Evolutionary conservation across 2,113 vertebrate species (phyloP).

Genomic region (Nesoenas mayeri): DNA sequence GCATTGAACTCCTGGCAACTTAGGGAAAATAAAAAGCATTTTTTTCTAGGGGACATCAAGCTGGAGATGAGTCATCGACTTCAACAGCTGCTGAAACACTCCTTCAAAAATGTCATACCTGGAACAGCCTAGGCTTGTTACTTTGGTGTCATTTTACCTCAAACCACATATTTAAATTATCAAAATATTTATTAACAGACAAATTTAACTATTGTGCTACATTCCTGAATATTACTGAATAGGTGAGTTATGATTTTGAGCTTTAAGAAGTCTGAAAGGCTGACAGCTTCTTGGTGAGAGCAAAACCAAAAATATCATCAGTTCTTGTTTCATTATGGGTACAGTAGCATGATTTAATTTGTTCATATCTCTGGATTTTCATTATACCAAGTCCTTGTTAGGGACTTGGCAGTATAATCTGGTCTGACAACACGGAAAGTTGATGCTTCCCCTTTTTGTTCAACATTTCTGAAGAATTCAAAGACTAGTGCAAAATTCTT

Average conservation of each 20-base stretch:
- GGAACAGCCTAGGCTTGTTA: neutral
- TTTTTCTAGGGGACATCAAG: neutral
- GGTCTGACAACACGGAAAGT: neutral
- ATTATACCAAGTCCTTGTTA: neutral
- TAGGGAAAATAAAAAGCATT: neutral
- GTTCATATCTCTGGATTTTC: neutral
- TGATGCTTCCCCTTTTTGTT: neutral
- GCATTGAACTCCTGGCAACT: neutral
- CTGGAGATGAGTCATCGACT: neutral
- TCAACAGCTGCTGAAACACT: neutral
- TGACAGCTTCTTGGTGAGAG: constrained; percentile 33
- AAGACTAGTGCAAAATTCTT: neutral
- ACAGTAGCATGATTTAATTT: neutral
- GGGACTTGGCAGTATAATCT: neutral
- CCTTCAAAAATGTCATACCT: neutral
- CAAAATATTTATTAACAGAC: constrained; percentile 43
- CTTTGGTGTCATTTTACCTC: neutral
- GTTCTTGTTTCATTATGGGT: neutral
- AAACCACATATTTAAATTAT: constrained; percentile 20
- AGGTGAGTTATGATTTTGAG: constrained; percentile 43
- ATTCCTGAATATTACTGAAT: constrained; percentile 51
- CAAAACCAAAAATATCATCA: neutral
- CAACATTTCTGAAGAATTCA: neutral
- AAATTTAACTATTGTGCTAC: constrained; percentile 55
- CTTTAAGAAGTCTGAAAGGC: constrained; percentile 49